Evolutionary conservation across 2,113 vertebrate genomes (phyloP).

Genomic region (Cephalopterus ornatus): DNA sequence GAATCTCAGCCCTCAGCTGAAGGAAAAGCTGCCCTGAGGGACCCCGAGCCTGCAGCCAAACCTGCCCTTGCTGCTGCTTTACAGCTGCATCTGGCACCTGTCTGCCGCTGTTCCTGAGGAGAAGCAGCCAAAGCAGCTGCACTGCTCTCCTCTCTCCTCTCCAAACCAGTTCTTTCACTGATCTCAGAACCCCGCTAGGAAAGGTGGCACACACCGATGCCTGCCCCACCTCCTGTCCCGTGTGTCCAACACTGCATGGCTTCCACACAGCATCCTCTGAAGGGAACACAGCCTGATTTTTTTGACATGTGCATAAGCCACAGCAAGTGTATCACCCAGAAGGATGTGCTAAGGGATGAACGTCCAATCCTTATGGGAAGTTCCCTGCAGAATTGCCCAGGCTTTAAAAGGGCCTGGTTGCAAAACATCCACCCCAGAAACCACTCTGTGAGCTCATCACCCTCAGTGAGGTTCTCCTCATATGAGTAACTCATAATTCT

Average conservation of each 20-base stretch:
- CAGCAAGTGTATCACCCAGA: background rate
- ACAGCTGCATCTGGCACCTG: background rate
- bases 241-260: rapidly evolving
- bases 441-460: background rate
- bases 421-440: background rate
- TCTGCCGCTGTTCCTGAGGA: background rate
- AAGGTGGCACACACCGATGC: background rate
- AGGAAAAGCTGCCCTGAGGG: background rate
- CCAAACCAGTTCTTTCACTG: background rate
- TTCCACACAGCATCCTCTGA: background rate
- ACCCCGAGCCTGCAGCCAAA: background rate
- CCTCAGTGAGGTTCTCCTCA: background rate
- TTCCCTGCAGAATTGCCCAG: background rate
- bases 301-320: background rate
- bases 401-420: background rate
- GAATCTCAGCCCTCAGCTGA: background rate
- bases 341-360: background rate
- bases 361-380: background rate
- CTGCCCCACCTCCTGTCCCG: background rate
- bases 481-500: background rate
- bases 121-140: background rate
- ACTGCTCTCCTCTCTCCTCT: background rate
- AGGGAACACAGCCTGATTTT: rapidly evolving
- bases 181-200: background rate
- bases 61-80: background rate